Evolutionary conservation across 1,140 invertebrate genomes (phyloP).

Genomic region (Drosophila ironensis): DNA sequence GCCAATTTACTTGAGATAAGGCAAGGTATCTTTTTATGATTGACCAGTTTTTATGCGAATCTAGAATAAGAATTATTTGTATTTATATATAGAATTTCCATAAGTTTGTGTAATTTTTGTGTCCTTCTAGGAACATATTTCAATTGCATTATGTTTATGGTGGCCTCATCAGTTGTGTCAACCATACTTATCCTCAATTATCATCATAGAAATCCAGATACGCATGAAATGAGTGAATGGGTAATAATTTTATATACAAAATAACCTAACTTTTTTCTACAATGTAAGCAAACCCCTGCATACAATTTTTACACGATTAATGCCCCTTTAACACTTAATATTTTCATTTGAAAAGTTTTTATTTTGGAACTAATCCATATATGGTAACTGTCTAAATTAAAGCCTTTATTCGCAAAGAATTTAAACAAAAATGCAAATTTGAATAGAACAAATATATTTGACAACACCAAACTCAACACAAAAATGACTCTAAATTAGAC

Average conservation of each 20-base stretch:
- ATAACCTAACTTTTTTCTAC: slow-evolving; percentile 55
- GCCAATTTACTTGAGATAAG: no score
- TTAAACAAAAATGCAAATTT: no score
- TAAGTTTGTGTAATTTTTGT: slow-evolving; percentile 82
- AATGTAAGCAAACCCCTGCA: slow-evolving; percentile 2
- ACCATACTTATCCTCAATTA: slow-evolving; percentile 99
- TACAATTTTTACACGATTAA: no score
- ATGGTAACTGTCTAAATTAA: no score
- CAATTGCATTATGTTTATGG: slow-evolving; percentile 99
- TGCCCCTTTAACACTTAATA: no score
- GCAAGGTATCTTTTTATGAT: neutral
- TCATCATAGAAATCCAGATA: slow-evolving; percentile 98
- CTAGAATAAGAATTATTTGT: neutral
- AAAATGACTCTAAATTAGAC: no score
- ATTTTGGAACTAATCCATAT: no score
- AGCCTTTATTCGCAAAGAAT: no score
- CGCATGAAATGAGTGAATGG: slow-evolving; percentile 98
- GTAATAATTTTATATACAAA: slow-evolving; percentile 86
- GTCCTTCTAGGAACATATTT: slow-evolving; percentile 94
- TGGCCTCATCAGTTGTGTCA: slow-evolving; percentile 98
- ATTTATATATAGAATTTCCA: slow-evolving; percentile 41
- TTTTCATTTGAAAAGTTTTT: no score
- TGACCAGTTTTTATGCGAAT: neutral
- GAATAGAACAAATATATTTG: no score
- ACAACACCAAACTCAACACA: no score